These are phyloP conservation scores for Radopholus similis DNA, from an alignment of 1,140 invertebrate genomes.

Conservation along the genomic window DNA sequence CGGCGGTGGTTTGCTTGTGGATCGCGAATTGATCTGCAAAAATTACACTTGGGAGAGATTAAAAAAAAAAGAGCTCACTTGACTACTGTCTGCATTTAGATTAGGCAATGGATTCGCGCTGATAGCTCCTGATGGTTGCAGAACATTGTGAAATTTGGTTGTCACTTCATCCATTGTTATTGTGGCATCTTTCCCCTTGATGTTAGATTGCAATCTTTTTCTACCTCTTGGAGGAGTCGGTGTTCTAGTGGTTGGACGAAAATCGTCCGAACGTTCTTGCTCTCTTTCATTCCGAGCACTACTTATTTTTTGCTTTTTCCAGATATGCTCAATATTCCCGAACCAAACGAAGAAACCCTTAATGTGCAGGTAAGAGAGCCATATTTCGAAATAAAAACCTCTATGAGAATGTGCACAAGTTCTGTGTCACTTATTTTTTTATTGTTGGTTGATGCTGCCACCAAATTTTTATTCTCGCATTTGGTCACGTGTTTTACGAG, in stretches of 20 bases:
- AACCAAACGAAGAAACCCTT: slow-evolving; percentile 16
- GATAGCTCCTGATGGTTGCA: not conserved
- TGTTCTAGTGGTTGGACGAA: not conserved
- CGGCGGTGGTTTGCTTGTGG: not conserved
- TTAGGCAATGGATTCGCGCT: no score
- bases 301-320: not conserved
- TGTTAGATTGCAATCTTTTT: no score
- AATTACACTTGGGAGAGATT: no score
- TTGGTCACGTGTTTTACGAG: not conserved
- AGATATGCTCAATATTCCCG: not conserved
- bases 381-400: not conserved
- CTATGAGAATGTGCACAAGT: no score
- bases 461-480: not conserved
- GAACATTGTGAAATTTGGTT: not conserved
- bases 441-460: not conserved
- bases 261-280: not conserved
- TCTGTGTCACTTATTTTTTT: not conserved
- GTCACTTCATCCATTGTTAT: not conserved
- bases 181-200: not conserved
- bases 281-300: not conserved
- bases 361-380: not conserved
- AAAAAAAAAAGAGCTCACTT: no score
- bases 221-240: not conserved
- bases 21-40: not conserved
- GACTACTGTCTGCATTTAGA: no score